Evolutionary conservation across 2,113 vertebrate species (phyloP).

Genomic region (Salvelinus sp.): DNA sequence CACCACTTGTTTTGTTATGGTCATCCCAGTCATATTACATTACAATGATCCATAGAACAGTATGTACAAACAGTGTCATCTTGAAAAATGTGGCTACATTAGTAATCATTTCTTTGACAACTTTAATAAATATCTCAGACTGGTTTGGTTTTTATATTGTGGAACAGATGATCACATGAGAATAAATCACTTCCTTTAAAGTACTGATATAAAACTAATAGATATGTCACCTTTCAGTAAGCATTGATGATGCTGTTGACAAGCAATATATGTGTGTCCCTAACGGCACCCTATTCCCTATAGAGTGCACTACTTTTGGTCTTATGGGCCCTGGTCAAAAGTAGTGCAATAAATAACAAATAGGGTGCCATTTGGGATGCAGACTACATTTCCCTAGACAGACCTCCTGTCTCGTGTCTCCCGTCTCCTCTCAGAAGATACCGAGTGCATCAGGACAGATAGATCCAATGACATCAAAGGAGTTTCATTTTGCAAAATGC

Average conservation of each 20-base stretch:
- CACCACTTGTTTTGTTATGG: neutral
- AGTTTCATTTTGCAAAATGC: conserved; percentile 78
- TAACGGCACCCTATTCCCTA: too few species aligned
- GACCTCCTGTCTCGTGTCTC: conserved; percentile 30
- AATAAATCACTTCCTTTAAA: conserved; percentile 14
- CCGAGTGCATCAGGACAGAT: conserved; percentile 48
- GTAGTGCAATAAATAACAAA: too few species aligned
- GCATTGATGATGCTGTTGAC: conserved; percentile 35
- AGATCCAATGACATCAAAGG: conserved; percentile 78
- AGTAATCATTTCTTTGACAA: neutral
- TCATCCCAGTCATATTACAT: conserved; percentile 1
- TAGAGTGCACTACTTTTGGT: too few species aligned
- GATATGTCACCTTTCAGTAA: conserved; percentile 32
- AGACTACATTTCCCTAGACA: conserved; percentile 27
- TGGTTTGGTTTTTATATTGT: conserved; percentile 36
- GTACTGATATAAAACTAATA: neutral
- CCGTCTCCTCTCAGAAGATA: conserved; percentile 63
- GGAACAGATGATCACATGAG: conserved; percentile 24
- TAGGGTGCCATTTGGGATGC: conserved; percentile 13
- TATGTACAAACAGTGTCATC: conserved; percentile 24
- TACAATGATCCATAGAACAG: conserved; percentile 10
- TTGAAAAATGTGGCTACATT: conserved; percentile 17
- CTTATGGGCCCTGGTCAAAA: too few species aligned
- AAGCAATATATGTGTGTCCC: conserved; percentile 33
- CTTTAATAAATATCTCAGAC: neutral